Percentiles rank a stretch among this genome's conserved stretches.
Evolutionary conservation across 2,888 invertebrate species (phyloP).

Genomic region (Hymenopus coronatus): DNA sequence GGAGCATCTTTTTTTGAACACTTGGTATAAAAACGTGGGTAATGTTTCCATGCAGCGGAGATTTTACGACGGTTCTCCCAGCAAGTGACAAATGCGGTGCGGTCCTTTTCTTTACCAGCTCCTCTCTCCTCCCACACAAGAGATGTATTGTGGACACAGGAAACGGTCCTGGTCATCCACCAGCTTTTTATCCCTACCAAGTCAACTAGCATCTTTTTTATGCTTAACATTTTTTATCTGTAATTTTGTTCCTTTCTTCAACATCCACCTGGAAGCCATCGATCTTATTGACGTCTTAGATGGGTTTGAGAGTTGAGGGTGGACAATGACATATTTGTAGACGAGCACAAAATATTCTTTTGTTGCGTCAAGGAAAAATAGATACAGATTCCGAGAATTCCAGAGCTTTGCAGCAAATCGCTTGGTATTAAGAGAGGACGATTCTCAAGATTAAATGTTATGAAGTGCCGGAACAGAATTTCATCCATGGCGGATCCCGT

Average conservation of each 20-base stretch:
- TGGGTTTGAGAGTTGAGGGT: background rate
- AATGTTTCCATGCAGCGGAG: background rate
- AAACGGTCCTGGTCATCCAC: background rate
- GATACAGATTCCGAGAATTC: background rate
- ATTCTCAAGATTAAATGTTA: background rate
- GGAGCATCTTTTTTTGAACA: background rate
- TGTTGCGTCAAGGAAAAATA: background rate
- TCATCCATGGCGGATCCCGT: background rate
- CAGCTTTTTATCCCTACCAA: background rate
- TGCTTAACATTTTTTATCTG: background rate
- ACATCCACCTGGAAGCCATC: background rate
- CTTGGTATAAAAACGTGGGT: background rate
- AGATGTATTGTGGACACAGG: background rate
- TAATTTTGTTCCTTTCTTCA: background rate
- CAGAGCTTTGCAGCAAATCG: background rate
- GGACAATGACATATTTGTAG: background rate
- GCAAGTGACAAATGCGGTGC: background rate
- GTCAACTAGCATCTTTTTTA: background rate
- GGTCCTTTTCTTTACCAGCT: background rate
- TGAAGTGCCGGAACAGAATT: background rate
- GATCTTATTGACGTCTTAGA: background rate
- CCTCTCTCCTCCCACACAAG: background rate
- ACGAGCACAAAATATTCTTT: background rate
- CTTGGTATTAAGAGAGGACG: background rate
- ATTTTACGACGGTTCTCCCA: background rate